Conservation (phyloP, 2,888 invertebrate genomes). For the Zele albiditarsus region DNA sequence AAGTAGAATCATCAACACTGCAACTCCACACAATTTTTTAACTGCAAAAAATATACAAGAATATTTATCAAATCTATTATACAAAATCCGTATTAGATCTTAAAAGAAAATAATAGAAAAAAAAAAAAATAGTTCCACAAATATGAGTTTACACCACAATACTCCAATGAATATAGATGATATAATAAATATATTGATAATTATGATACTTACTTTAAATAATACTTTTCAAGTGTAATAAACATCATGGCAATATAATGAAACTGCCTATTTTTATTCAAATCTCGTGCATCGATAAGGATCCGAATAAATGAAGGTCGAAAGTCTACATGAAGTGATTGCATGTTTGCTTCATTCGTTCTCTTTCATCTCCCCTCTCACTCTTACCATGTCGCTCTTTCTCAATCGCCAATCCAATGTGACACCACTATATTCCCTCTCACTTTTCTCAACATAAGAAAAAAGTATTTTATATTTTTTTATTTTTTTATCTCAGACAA, state of each 20-base stretch:
- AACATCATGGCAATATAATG: neutral
- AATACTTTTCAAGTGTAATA: neutral
- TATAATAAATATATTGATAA: neutral
- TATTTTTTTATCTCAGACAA: neutral
- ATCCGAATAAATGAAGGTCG: slow-evolving; percentile 20
- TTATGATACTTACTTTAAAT: neutral
- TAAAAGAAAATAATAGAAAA: too few species aligned
- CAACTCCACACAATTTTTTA: too few species aligned
- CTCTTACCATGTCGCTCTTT: neutral
- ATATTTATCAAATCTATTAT: too few species aligned
- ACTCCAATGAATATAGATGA: neutral
- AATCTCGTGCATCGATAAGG: slow-evolving; percentile 20
- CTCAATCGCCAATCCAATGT: neutral
- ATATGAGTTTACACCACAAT: too few species aligned
- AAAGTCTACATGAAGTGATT: neutral
- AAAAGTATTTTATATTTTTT: neutral
- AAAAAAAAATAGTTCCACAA: too few species aligned
- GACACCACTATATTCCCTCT: neutral
- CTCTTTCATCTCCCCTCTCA: neutral
- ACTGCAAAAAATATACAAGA: too few species aligned
- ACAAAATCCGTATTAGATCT: too few species aligned
- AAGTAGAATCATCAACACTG: too few species aligned
- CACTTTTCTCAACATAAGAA: neutral
- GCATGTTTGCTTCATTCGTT: slow-evolving; percentile 4
- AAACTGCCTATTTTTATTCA: slow-evolving; percentile 13